Evolutionary conservation across 1,140 invertebrate genomes (phyloP).

Genomic region (Latrodectus geometricus): DNA sequence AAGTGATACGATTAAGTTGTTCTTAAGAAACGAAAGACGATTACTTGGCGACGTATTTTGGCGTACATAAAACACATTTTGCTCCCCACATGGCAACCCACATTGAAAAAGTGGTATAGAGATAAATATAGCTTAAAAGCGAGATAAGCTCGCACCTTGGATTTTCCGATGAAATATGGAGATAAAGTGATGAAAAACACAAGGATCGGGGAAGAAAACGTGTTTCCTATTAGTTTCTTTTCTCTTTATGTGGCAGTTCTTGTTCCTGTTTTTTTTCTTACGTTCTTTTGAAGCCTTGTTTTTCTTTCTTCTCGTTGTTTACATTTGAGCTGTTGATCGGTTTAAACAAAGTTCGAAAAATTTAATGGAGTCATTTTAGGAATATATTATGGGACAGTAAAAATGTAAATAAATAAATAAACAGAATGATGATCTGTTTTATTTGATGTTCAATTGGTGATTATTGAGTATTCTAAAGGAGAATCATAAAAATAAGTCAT

Average conservation of each 20-base stretch:
- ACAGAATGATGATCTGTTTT: no score
- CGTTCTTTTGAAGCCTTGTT: background rate
- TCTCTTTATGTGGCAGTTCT: background rate
- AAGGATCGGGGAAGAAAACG: background rate
- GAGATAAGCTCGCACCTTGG: constrained; percentile 10
- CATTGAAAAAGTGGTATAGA: background rate
- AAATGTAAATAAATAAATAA: no score
- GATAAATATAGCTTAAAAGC: constrained; percentile 1
- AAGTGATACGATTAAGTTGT: no score
- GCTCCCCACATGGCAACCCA: background rate
- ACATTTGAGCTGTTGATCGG: background rate
- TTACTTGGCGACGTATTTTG: background rate
- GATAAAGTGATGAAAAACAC: constrained; percentile 11
- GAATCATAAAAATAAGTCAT: no score
- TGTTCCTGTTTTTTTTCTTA: background rate
- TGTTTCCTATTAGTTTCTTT: background rate
- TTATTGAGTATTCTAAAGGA: no score
- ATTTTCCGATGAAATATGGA: background rate
- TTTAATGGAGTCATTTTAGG: no score
- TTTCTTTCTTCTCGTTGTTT: background rate
- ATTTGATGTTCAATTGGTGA: no score
- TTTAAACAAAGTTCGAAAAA: background rate
- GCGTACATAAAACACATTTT: background rate
- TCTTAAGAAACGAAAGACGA: background rate
- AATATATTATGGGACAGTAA: no score